Conservation (phyloP, 2,888 invertebrate genomes). For the Cenopis cana region DNA sequence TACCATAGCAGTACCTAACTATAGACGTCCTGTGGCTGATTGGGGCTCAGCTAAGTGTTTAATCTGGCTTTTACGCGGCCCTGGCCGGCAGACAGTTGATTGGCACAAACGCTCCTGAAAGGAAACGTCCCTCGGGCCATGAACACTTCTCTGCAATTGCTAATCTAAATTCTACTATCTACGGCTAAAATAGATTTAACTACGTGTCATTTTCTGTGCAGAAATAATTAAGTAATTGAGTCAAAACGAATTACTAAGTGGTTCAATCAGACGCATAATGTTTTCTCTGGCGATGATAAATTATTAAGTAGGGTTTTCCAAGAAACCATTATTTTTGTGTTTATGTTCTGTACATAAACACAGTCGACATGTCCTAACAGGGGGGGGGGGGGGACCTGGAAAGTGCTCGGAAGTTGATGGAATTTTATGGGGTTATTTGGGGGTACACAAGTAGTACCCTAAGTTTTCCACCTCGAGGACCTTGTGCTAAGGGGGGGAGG, state of each 20-base stretch:
- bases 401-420: too few species aligned
- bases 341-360: too few species aligned
- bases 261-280: too few species aligned
- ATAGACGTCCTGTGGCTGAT: conserved; percentile 35
- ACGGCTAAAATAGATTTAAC: not conserved
- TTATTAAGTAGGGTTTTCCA: too few species aligned
- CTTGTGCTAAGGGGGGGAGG: too few species aligned
- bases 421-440: too few species aligned
- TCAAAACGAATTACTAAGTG: not conserved
- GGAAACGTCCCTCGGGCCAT: not conserved
- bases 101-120: conserved; percentile 20
- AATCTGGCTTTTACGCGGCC: conserved; percentile 29
- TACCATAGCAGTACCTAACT: not conserved
- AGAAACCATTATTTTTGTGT: too few species aligned
- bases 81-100: conserved; percentile 16
- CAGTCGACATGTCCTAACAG: too few species aligned
- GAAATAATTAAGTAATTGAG: not conserved
- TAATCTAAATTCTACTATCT: not conserved
- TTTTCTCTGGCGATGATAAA: too few species aligned
- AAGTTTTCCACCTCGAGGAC: too few species aligned
- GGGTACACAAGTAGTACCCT: too few species aligned
- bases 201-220: not conserved
- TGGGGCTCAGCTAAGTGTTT: conserved; percentile 25
- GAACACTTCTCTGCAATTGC: not conserved
- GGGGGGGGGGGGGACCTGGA: too few species aligned